These are phyloP conservation scores for Volucella bombylans DNA, from an alignment of 2,888 invertebrate species.

Conservation along the genomic window DNA sequence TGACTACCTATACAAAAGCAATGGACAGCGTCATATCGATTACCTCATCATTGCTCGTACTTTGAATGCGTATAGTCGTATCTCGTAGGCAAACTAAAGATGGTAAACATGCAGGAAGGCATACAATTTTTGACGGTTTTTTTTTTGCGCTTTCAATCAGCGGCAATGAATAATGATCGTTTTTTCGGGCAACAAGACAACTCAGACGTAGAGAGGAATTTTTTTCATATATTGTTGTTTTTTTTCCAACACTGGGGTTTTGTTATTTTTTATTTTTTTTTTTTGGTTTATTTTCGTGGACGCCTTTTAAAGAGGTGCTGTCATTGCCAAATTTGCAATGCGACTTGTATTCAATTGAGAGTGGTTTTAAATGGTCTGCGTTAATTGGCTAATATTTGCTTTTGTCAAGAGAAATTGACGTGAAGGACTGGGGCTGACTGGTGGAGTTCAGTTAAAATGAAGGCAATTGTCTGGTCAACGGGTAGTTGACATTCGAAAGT, in stretches of 20 bases:
- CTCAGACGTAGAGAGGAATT: not conserved
- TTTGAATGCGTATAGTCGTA: not conserved
- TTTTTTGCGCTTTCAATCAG: slow-evolving; percentile 31
- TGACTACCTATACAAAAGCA: slow-evolving; percentile 1
- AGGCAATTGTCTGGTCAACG: too few relatives aligned
- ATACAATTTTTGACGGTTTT: slow-evolving; percentile 22
- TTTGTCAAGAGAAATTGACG: slow-evolving; percentile 17
- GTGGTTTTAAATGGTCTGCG: slow-evolving; percentile 40
- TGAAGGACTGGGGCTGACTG: not conserved
- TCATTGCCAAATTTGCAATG: slow-evolving; percentile 55
- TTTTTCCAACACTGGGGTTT: slow-evolving; percentile 7
- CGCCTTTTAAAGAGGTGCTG: slow-evolving; percentile 20
- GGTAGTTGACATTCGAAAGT: too few relatives aligned
- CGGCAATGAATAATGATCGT: slow-evolving; percentile 43
- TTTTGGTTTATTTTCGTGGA: slow-evolving; percentile 1
- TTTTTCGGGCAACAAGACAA: slow-evolving; percentile 11
- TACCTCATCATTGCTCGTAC: slow-evolving; percentile 35
- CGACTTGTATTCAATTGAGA: slow-evolving; percentile 34
- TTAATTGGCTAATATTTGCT: slow-evolving; percentile 56
- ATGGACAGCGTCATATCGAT: slow-evolving; percentile 17
- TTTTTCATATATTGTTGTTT: not conserved
- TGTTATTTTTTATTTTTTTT: slow-evolving; percentile 3
- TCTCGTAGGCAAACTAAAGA: not conserved
- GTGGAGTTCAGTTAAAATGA: not conserved
- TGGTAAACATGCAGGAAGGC: slow-evolving; percentile 6